phyloP scores from a whole-genome alignment of 1,140 invertebrate genomes.

The Drosophila teissieri region DNA sequence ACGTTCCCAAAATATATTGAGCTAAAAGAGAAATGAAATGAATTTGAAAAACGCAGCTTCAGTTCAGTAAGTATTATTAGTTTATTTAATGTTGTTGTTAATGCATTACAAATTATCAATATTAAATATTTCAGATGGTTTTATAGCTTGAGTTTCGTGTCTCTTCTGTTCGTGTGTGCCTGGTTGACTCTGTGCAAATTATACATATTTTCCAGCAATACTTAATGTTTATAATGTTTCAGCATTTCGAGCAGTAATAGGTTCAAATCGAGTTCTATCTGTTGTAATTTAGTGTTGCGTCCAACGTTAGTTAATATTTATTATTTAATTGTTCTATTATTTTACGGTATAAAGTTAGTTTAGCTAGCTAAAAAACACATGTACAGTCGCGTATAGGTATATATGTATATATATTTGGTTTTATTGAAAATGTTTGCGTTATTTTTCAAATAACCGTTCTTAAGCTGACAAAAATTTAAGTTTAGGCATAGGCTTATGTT shows the following conservation, averaged over 20 bases:
- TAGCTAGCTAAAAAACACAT: conserved; percentile 77
- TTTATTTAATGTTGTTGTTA: conserved; percentile 66
- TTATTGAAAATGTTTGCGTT: conserved; percentile 66
- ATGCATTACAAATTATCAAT: conserved; percentile 60
- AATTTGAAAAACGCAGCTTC: neutral
- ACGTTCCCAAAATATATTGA: neutral
- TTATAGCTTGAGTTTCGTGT: conserved; percentile 55
- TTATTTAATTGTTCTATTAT: conserved; percentile 67
- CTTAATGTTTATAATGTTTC: conserved; percentile 63
- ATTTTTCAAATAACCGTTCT: conserved; percentile 68
- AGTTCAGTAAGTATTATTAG: conserved; percentile 40
- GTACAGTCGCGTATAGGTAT: conserved; percentile 63
- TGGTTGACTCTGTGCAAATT: conserved; percentile 58
- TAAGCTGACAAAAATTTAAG: conserved; percentile 46
- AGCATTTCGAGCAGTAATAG: conserved; percentile 73
- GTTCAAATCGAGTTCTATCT: conserved; percentile 54
- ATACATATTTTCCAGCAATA: conserved; percentile 53
- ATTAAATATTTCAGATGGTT: conserved; percentile 68
- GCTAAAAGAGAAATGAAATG: too few species aligned
- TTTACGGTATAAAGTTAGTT: conserved; percentile 74
- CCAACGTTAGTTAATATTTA: conserved; percentile 34
- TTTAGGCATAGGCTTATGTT: conserved; percentile 51
- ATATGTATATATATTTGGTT: conserved; percentile 36
- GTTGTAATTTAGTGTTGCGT: conserved; percentile 44
- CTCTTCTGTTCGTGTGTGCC: conserved; percentile 21